Evolutionary conservation across 2,888 invertebrate species (phyloP), one percentile per base, ranked within the genome.

Genomic region (Magallana nippona): DNA sequence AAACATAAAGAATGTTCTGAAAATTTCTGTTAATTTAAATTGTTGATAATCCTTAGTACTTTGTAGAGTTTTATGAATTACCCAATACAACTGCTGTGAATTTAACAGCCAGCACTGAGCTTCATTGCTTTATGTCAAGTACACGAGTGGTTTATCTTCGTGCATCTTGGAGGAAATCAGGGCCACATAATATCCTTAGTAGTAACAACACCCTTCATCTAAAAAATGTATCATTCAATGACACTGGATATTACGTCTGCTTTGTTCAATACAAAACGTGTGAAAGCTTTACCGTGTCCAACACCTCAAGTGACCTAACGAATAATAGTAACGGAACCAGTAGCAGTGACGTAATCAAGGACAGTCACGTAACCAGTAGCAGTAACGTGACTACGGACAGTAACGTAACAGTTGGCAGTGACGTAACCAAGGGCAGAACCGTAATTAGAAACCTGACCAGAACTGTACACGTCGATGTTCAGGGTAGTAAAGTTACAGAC

Each of bases 201-300:
- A 32, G 32, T 15, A 71, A 27, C 22, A 27, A 60, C 60, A 60
- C 19, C 10, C 19, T 60, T 17, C 19, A 44, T 44, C 13, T 71
- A 13, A 22, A 27, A 71, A 71, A 22, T 15, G 71, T 71, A 11
- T 27, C 71, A 22, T 71, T 27, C 5, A 22, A 22, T 22, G 71
- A 71, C 27, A 71, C 71, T 15, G 71, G 71, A 71, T 27, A 15
- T 71, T 71, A 71, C 32, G 27, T 71, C 22, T 71, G 71, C 15
- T 10, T 32, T 22, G 27, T 71, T 15, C 27, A 71, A 2, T 71
- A 71, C 15, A 32, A 71, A 15, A 27, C 71, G 27, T 71, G 71
- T 71, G 27, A 27, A 44, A 8, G 44, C 44, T 44, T 44, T 44
- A 44, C 44, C 44, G 44, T 44, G 44, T 44, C 44, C 3, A 44